Evolutionary conservation across 2,888 invertebrate genomes (phyloP).

Genomic region (Acrocyrtus sp.): DNA sequence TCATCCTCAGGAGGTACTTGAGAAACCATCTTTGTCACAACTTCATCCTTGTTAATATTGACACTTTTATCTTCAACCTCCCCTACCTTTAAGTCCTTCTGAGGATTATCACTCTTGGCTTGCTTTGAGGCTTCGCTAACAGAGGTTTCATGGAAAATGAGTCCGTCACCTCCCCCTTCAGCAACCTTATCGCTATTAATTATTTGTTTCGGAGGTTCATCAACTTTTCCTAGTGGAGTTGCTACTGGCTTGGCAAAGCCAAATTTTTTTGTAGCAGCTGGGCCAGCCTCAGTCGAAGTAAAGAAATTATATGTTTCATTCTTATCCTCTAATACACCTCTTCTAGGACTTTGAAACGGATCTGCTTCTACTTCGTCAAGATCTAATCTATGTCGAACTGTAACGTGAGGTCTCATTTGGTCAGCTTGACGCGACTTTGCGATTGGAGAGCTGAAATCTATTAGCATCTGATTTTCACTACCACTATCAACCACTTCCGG

Average conservation of each 20-base stretch:
- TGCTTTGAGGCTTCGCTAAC: background rate
- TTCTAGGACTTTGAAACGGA: constrained; percentile 35
- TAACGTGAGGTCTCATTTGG: constrained; percentile 18
- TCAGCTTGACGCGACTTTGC: background rate
- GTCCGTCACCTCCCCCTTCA: background rate
- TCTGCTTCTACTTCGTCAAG: background rate
- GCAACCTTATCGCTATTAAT: background rate
- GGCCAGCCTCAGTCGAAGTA: background rate
- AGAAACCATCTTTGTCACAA: background rate
- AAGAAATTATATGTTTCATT: background rate
- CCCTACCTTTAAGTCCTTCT: background rate
- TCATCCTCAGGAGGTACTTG: constrained; percentile 9
- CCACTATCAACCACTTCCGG: background rate
- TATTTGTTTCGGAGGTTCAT: background rate
- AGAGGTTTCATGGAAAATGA: background rate
- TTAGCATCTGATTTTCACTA: background rate
- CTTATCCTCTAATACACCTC: no score
- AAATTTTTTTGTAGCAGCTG: background rate
- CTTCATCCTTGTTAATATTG: background rate
- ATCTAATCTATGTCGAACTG: constrained; percentile 20
- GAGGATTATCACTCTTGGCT: background rate
- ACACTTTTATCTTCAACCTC: background rate
- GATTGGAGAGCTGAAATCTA: background rate
- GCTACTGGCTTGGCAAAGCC: background rate
- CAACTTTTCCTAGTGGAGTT: background rate